phyloP scores from a whole-genome alignment of 2,888 invertebrate species.

The Napeogenes inachia region DNA sequence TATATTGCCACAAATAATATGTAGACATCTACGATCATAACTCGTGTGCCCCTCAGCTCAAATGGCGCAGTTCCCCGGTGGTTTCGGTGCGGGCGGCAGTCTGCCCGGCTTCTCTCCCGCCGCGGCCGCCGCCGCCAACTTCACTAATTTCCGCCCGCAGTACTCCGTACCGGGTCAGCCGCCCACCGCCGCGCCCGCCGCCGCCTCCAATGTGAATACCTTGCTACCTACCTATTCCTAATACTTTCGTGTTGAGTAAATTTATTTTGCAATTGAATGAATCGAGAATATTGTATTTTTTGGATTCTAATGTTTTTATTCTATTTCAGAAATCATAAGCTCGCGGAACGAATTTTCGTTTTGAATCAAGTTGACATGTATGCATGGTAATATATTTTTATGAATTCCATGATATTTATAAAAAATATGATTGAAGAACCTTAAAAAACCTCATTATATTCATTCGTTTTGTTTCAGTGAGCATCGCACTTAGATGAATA shows the following conservation, averaged over 20 bases:
- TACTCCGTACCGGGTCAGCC: slow-evolving; percentile 80
- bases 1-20: too few relatives aligned
- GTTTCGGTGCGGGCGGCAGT: slow-evolving; percentile 84
- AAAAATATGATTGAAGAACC: too few relatives aligned
- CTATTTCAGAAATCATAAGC: slow-evolving; percentile 70
- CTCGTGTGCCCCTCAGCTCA: slow-evolving; percentile 71
- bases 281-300: slow-evolving; percentile 8
- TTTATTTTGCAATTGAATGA: not conserved
- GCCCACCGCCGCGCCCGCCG: slow-evolving; percentile 48
- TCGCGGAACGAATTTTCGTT: slow-evolving; percentile 47
- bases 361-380: slow-evolving; percentile 49
- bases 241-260: not conserved
- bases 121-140: slow-evolving; percentile 87
- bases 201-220: slow-evolving; percentile 58
- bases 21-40: too few relatives aligned
- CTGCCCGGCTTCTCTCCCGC: slow-evolving; percentile 82
- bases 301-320: slow-evolving; percentile 15
- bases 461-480: slow-evolving; percentile 57
- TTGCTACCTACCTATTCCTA: not conserved
- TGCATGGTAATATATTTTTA: slow-evolving; percentile 49
- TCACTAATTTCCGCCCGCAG: slow-evolving; percentile 94
- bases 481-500: slow-evolving; percentile 64
- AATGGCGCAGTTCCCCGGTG: slow-evolving; percentile 90
- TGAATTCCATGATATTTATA: slow-evolving; percentile 28
- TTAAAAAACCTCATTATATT: slow-evolving; percentile 19